Evolutionary conservation across 2,888 invertebrate species (phyloP).

Genomic region (Subacronicta megacephala): DNA sequence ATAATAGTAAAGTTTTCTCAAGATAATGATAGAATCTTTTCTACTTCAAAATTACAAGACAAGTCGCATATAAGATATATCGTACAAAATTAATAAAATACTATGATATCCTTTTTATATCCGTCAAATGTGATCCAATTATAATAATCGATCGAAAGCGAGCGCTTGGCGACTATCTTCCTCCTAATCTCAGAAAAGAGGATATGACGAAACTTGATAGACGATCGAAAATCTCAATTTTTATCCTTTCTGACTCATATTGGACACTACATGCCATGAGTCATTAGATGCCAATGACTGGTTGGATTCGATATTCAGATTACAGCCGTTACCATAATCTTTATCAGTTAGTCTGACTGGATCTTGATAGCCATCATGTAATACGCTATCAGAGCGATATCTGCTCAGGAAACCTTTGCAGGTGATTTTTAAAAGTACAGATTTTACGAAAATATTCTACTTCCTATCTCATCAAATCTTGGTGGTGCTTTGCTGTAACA

Average conservation of each 20-base stretch:
- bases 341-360: constrained; percentile 27
- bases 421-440: too few species aligned
- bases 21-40: not conserved
- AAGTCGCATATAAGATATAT: too few species aligned
- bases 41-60: too few species aligned
- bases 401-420: not conserved
- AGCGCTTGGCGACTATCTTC: too few species aligned
- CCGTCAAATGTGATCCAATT: too few species aligned
- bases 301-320: constrained; percentile 38
- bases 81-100: too few species aligned
- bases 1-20: not conserved
- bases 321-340: constrained; percentile 35
- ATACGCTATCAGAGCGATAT: not conserved
- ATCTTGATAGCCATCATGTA: constrained; percentile 14
- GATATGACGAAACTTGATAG: constrained; percentile 17
- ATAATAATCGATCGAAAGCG: too few species aligned
- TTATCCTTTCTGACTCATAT: constrained; percentile 65
- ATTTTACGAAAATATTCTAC: too few species aligned
- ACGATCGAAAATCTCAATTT: constrained; percentile 22
- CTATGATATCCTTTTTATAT: too few species aligned
- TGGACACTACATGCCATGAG: constrained; percentile 52
- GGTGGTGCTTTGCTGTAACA: not conserved
- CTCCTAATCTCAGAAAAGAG: not conserved
- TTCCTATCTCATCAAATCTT: too few species aligned
- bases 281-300: constrained; percentile 63